Percentiles rank a stretch among this genome's conserved stretches.
phyloP scores from a whole-genome alignment of 2,113 vertebrate species.

The Ahaetulla prasina region DNA sequence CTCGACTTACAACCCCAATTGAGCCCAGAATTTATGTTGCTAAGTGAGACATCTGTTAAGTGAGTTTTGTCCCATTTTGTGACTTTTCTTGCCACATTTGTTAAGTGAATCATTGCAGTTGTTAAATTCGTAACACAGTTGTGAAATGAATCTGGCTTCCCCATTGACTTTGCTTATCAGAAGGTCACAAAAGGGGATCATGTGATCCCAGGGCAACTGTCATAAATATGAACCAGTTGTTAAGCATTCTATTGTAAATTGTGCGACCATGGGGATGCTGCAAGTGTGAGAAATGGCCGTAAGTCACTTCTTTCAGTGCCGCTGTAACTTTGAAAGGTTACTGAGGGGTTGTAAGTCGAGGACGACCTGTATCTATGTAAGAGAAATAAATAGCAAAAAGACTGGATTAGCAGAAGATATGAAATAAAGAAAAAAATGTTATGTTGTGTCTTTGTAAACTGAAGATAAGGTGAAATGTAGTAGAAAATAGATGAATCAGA shows the following conservation, averaged over 20 bases:
- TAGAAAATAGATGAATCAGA: not conserved
- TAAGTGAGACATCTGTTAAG: not conserved
- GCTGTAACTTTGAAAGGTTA: not conserved
- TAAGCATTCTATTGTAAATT: not conserved
- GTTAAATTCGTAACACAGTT: not conserved
- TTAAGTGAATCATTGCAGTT: not conserved
- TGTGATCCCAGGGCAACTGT: not conserved
- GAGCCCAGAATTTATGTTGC: not conserved
- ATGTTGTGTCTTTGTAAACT: not conserved
- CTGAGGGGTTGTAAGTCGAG: not conserved
- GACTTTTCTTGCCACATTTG: too few relatives aligned
- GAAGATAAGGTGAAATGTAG: not conserved
- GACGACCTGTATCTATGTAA: not conserved
- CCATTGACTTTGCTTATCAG: not conserved
- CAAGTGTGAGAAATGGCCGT: not conserved
- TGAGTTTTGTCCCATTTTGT: not conserved
- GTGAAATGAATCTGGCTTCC: not conserved
- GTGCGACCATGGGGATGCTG: not conserved
- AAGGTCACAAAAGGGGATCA: not conserved
- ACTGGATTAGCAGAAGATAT: not conserved
- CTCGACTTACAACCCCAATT: not conserved
- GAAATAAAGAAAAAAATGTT: not conserved
- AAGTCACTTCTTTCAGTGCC: not conserved
- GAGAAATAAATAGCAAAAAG: not conserved
- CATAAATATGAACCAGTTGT: not conserved